Base-by-base conservation (phyloP, 1,140 invertebrate genomes). In the Procambarus virginalis region DNA sequence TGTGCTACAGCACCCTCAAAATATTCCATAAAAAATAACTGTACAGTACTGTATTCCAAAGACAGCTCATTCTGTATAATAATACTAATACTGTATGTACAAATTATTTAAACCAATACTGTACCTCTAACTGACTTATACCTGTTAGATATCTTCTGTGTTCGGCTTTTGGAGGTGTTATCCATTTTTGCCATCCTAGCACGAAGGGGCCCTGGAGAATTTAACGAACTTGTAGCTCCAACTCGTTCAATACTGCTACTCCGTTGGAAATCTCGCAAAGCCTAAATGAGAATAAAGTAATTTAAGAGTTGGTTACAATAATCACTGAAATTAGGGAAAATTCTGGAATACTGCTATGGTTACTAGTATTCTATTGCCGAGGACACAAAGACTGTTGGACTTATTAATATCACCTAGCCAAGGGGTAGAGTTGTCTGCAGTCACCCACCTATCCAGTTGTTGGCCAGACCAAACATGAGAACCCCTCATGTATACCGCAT, bases 211-310 rank as follows among this genome's bases (percentile, higher is more conserved):
- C 77, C 90, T 22, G 90, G 90, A 34, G 90, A 91, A 77, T 87
- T 91, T n/a, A 91, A 70, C 48, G 90, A 91, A 2, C 91, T 85
- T 9, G 84, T 79, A 6, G 75, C 82, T 55, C 84, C 85, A 5
- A 89, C 91, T 34, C 91, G 48, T 55, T 92, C 91, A 5, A 87
- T 90, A 76, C 91, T 92, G 83, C 90, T 92, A 51, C 77, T 91
- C 20, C 89, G 84, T 51, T 92, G 91, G 46, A 87, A 86, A 22
- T 88, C 91, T 73, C 88, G 78, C 17, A 92, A 46, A 12, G 86
- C 91, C 91, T 92, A 75, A n/a, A 22, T 2, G 8, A 17, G 22
- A 3, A 34, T 70, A 22, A 3, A 55, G 5, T 55, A 55, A 55
- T 55, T 55, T 68, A 68, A 68, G 20, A 17, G 2, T 17, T 6